Evolutionary conservation across 2,888 invertebrate genomes (phyloP), one percentile per base, ranked within the genome.

Genomic region (Stegophylla sp.): DNA sequence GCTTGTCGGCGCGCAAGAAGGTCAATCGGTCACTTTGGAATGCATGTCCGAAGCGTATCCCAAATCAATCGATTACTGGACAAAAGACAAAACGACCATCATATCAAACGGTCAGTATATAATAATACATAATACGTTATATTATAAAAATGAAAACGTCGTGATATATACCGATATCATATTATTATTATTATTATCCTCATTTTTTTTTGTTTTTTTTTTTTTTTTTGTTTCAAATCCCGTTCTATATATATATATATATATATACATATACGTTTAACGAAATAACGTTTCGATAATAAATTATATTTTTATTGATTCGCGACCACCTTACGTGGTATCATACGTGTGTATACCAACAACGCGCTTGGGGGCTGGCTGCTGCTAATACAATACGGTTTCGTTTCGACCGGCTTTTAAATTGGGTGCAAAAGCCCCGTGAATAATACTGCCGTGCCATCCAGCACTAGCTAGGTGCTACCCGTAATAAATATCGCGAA

Each of bases 21-120:
- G 88, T 4, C 87, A 89, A 82, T 86, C 88, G 83, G 87, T 89
- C 84, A 88, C 88, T n/a, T 85, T 90, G 73, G 89, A 89, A 83
- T 90, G 90, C 83, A 86, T 87, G 83, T 89, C 89, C 1, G 89
- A 90, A 85, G 89, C 89, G 67, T 89, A 86, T 85, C 89, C 90
- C 10, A 88, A 89, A 85, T 89, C 89, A 82, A 89, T 89, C 84
- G 89, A 89, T 85, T 90, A 89, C 84, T 90, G 89, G 90, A 88
- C 88, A 53, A 87, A 87, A 84, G 88, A 88, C 81, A 88, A 87
- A 82, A 88, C 88, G 74, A 88, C 88, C 84, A 88, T 89, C 83
- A 87, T 89, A 79, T 87, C 89, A 71, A 87, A 88, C 85, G 88
- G 89, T 89, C 87, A 89, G 89, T 56, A 17, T 2, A 28, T n/a